Percentiles rank a stretch among this genome's conserved stretches.
These are phyloP conservation scores for Cyclina sinensis DNA, from an alignment of 1,140 invertebrate genomes.

Conservation along the genomic window DNA sequence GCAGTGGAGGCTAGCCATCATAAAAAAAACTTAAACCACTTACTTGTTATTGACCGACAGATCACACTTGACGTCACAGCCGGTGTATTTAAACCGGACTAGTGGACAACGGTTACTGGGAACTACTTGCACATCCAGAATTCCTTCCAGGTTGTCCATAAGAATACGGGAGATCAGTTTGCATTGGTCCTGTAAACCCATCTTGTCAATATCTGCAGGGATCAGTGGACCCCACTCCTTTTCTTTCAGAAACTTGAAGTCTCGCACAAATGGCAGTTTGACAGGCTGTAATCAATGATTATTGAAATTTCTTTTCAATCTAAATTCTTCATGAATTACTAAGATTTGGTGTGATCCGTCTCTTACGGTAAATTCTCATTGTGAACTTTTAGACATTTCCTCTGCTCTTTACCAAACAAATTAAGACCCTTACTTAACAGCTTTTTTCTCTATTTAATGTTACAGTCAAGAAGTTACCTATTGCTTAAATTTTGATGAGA, in stretches of 20 bases:
- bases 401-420: too few relatives aligned
- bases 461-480: too few relatives aligned
- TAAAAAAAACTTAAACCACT: slow-evolving; percentile 25
- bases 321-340: too few relatives aligned
- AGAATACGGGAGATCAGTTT: slow-evolving; percentile 77
- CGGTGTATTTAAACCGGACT: slow-evolving; percentile 78
- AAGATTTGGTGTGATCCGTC: too few relatives aligned
- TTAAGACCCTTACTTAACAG: too few relatives aligned
- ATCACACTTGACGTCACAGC: slow-evolving; percentile 82
- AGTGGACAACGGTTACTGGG: slow-evolving; percentile 83
- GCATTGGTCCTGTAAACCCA: slow-evolving; percentile 73
- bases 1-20: neutral
- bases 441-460: too few relatives aligned
- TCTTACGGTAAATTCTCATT: too few relatives aligned
- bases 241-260: slow-evolving; percentile 75
- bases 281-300: too few relatives aligned
- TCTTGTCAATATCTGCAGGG: slow-evolving; percentile 71
- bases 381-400: too few relatives aligned
- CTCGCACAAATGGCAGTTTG: slow-evolving; percentile 74
- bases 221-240: slow-evolving; percentile 73
- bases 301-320: too few relatives aligned
- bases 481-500: too few relatives aligned
- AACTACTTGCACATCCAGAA: slow-evolving; percentile 73
- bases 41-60: slow-evolving; percentile 85
- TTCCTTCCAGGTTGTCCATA: slow-evolving; percentile 72